Percentiles rank a stretch among this genome's conserved stretches.
Conservation (phyloP, 1,140 invertebrate species). For the Camponotus pennsylvanicus region DNA sequence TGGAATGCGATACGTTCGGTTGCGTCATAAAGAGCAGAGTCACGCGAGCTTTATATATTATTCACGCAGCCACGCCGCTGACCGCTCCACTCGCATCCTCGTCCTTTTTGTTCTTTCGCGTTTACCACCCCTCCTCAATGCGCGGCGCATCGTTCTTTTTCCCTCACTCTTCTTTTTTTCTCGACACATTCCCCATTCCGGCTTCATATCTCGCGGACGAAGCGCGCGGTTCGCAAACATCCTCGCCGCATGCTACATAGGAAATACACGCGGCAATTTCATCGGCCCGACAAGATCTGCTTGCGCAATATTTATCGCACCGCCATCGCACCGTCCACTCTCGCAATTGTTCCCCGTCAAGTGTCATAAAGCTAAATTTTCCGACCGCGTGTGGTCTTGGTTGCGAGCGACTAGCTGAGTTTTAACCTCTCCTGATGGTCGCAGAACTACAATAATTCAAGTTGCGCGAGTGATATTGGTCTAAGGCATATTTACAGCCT, state of each 20-base stretch:
- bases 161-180: neutral
- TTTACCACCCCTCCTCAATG: neutral
- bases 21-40: conserved; percentile 64
- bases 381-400: conserved; percentile 17
- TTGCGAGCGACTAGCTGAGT: conserved; percentile 5
- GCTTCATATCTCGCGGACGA: conserved; percentile 46
- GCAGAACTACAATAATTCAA: conserved; percentile 44
- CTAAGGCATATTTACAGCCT: conserved; percentile 2
- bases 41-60: conserved; percentile 68
- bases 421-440: conserved; percentile 26
- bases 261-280: conserved; percentile 45
- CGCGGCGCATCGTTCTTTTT: neutral
- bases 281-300: conserved; percentile 60
- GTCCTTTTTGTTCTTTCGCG: conserved; percentile 28
- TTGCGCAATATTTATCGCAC: conserved; percentile 54
- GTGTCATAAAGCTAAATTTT: conserved; percentile 63
- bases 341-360: conserved; percentile 54
- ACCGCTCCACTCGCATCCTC: conserved; percentile 38
- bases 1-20: conserved; percentile 61
- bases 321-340: conserved; percentile 44
- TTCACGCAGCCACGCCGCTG: conserved; percentile 45
- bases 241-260: conserved; percentile 18
- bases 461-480: neutral
- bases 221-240: conserved; percentile 38
- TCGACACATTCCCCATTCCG: neutral